Conservation (phyloP, 2,113 vertebrate genomes). For the Athene cunicularia region DNA sequence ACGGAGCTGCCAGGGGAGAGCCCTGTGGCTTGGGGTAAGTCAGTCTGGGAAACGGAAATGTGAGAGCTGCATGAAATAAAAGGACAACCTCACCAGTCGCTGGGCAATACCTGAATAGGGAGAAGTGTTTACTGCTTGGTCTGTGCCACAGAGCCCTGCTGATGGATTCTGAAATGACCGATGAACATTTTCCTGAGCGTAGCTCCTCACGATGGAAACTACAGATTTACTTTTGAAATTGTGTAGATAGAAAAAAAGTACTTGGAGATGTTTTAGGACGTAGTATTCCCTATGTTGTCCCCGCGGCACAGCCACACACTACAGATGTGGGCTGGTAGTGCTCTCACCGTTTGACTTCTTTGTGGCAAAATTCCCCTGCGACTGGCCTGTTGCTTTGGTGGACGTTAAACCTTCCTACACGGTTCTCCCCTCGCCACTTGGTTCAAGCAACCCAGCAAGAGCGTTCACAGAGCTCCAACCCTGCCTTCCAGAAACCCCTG, state of each 20-base stretch:
- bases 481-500: neutral
- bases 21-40: neutral
- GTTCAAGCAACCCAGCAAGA: neutral
- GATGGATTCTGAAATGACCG: neutral
- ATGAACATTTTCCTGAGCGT: neutral
- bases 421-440: accelerated
- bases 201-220: neutral
- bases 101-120: neutral
- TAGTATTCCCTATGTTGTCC: accelerated
- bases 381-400: neutral
- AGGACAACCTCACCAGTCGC: neutral
- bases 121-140: neutral
- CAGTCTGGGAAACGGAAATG: neutral
- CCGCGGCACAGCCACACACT: neutral
- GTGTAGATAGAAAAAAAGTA: neutral
- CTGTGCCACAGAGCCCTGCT: neutral
- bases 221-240: neutral
- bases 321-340: accelerated
- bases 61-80: neutral
- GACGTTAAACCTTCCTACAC: neutral
- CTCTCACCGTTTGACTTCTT: neutral
- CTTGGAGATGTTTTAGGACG: neutral
- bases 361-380: neutral
- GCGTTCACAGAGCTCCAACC: neutral
- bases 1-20: accelerated